phyloP scores from a whole-genome alignment of 2,888 invertebrate genomes.

The Osmoderma eremita region DNA sequence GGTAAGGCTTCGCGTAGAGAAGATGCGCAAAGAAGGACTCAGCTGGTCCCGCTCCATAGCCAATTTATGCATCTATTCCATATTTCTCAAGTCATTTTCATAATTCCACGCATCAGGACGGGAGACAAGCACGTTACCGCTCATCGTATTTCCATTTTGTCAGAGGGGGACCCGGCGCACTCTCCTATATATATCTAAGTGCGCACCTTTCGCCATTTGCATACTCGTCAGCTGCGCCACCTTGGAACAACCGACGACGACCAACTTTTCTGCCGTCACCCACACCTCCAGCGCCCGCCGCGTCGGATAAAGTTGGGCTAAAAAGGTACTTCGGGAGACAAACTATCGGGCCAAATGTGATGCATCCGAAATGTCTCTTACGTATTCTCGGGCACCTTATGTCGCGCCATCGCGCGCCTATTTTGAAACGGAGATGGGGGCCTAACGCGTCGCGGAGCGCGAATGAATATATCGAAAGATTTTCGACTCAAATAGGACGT shows the following conservation, averaged over 20 bases:
- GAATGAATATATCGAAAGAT: conserved; percentile 45
- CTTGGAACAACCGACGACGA: conserved; percentile 49
- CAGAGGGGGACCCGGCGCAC: conserved; percentile 48
- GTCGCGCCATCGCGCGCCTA: conserved; percentile 11
- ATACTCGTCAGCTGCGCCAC: conserved; percentile 67
- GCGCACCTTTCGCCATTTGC: conserved; percentile 61
- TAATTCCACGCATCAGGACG: conserved; percentile 65
- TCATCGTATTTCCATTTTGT: conserved; percentile 63
- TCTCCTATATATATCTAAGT: conserved; percentile 39
- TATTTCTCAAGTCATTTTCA: conserved; percentile 66
- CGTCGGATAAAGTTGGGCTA: conserved; percentile 61
- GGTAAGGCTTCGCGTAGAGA: conserved; percentile 15
- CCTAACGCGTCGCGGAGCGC: conserved; percentile 28
- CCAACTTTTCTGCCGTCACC: conserved; percentile 60
- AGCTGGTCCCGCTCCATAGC: conserved; percentile 45
- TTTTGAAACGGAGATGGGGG: conserved; percentile 8
- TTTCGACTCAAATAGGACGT: conserved; percentile 39
- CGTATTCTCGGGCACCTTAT: conserved; percentile 56
- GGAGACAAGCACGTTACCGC: conserved; percentile 60
- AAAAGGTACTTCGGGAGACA: conserved; percentile 62
- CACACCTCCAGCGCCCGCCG: conserved; percentile 4
- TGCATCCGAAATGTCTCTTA: conserved; percentile 62
- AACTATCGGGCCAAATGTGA: conserved; percentile 63
- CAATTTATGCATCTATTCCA: conserved; percentile 65
- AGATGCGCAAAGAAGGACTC: conserved; percentile 36